Evolutionary conservation across 1,140 invertebrate genomes (phyloP), one percentile per base, ranked within the genome.

Genomic region (Mycetomoellerius zeteki): DNA sequence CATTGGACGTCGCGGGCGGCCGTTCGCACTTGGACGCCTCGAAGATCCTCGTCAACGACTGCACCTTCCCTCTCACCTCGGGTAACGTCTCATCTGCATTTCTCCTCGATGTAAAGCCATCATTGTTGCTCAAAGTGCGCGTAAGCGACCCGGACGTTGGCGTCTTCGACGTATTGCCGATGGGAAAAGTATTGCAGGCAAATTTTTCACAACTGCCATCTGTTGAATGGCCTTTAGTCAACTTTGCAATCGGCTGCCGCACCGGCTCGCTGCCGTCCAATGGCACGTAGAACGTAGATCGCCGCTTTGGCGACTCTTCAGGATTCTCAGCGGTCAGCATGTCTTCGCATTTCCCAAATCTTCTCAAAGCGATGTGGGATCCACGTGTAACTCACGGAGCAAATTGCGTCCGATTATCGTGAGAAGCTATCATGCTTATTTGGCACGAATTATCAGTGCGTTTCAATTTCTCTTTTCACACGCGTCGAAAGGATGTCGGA

Each of bases 271-370:
- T 88, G 12, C 89, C 90, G 47, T 94, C 95, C 33, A 96, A 89
- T 21, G 95, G 93, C 16, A 96, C 95, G 93, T 96, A 96, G 82
- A 96, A 96, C 77, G 95, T 96, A 33, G 96, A 96, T 56, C 95
- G 90, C 72, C 96, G 91, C 81, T 96, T 95, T 21, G 95, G 95
- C 54, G 94, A 94, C 24, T 93, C 94, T 43, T 94, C 93, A 19
- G 52, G 73, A 43, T 90, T 91, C 75, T 93, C 92, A 43, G 73
- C 64, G 50, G 78, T 92, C 65, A 93, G 88, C 93, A 93, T 94
- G 37, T 81, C 86, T 80, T 89, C 50, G 75, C 90, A 89, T 91
- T 60, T 82, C 80, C 65, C 76, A 27, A 50, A 37, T 82, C 58
- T 2, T n/a, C 69, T 64, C 19, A 14, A 12, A 58, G 1, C 50